Conservation (phyloP, 2,113 vertebrate species). For the Patagioenas fasciata region DNA sequence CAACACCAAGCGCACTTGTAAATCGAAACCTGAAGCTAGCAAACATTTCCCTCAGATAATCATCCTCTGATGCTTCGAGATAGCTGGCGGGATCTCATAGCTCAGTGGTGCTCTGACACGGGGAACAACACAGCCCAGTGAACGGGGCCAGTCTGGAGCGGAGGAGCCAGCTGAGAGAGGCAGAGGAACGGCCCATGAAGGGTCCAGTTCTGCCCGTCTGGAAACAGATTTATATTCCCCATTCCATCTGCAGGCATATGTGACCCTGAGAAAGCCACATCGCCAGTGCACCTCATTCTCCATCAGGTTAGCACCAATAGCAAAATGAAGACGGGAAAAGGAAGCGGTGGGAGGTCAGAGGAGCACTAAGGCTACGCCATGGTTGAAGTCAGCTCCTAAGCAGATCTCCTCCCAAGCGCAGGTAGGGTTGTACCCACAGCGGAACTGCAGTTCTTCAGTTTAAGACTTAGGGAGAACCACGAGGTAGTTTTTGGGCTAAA, state of each 20-base stretch:
- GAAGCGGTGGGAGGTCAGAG: background rate
- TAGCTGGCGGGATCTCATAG: background rate
- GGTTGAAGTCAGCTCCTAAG: background rate
- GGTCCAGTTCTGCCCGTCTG: background rate
- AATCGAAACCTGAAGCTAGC: background rate
- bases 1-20: background rate
- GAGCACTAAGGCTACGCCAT: rapidly evolving
- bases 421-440: background rate
- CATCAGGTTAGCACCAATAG: background rate
- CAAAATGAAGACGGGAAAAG: background rate
- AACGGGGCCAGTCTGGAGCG: rapidly evolving
- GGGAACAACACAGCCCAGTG: background rate
- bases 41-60: background rate
- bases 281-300: background rate
- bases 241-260: background rate
- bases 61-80: background rate
- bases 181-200: background rate
- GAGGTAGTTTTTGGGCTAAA: background rate
- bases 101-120: background rate
- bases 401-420: background rate
- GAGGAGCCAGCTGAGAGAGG: background rate
- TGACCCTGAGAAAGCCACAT: background rate
- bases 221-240: background rate
- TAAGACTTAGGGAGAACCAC: background rate
- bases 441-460: background rate